Evolutionary conservation across 2,888 invertebrate genomes (phyloP).

Genomic region (Cybosia mesomella): DNA sequence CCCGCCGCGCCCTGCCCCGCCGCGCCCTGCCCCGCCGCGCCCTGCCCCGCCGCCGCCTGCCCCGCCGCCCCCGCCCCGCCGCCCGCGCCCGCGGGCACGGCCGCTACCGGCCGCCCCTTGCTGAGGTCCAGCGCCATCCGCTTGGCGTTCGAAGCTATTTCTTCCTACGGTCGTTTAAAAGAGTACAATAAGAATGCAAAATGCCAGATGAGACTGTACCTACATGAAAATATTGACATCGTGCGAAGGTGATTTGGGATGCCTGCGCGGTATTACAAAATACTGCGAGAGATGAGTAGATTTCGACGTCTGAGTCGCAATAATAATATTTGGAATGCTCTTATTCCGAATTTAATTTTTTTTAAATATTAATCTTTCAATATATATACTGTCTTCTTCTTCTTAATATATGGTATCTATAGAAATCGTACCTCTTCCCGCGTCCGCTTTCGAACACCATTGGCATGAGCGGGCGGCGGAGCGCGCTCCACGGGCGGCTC

Average conservation of each 20-base stretch:
- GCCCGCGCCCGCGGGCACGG: conserved; percentile 85
- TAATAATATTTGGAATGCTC: no score
- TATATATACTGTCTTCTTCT: no score
- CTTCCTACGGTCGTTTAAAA: conserved; percentile 46
- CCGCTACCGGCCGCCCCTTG: conserved; percentile 36
- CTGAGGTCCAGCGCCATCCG: conserved; percentile 71
- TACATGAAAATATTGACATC: no score
- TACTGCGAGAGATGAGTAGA: no score
- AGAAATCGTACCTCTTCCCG: conserved; percentile 57
- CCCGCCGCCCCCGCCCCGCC: conserved; percentile 66
- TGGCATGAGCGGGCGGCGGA: conserved; percentile 77
- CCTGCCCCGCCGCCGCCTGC: conserved; percentile 32
- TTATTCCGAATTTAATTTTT: no score
- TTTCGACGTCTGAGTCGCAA: no score
- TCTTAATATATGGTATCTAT: no score
- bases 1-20: conserved; percentile 68
- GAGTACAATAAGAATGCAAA: background rate
- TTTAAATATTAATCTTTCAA: no score
- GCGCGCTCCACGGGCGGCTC: conserved; percentile 69
- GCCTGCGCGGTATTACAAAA: no score
- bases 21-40: conserved; percentile 47
- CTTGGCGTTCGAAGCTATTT: conserved; percentile 60
- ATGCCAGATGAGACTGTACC: no score
- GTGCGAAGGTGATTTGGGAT: no score
- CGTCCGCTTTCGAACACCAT: conserved; percentile 58